Base-by-base conservation (phyloP, 2,113 vertebrate genomes). In the Clupea harengus region DNA sequence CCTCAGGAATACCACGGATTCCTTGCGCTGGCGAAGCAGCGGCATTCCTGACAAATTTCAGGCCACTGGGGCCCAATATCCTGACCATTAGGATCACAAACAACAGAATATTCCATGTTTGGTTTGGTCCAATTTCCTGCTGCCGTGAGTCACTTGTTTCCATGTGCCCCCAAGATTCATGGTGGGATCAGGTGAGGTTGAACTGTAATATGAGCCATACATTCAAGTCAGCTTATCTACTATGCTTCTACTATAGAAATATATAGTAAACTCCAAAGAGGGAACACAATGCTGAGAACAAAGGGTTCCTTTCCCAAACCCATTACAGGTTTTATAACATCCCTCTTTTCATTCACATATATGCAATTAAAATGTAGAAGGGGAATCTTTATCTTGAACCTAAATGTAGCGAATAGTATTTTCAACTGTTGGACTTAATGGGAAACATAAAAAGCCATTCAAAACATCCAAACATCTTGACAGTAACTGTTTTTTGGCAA, bases 1-100 rank as follows among this genome's bases (percentile, higher is more conserved):
- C 84, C 8, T 13, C 39, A 86, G 50, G 67, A 88, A 93, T 93
- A 86, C 92, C 90, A 81, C 25, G 72, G 20, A 94, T 92, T 94
- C 91, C 85, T 54, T 5, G 46, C 81, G 52, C 9, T 45, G 20
- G 49, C 45, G n/a, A 82, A 86, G 83, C 82, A 72, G 32, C 57
- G 20, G 22, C n/a, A 15, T 32, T 32, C 28, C 72, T 39, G 72
- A 32, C 72, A 39, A 28, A 4, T 32, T 39, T 32, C 32, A 18
- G 72, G 28, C 28, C 72, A 39, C 32, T 17, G 15, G 72, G 72
- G 72, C 72, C 32, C 32, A 78, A 78, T 78, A 78, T 78, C 72
- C 72, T 78, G 72, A 78, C 72, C 72, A 39, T 28, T 32, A 44
- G 25, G 72, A 78, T 39, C 72, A 78, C 72, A 78, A 78, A 78